These are phyloP conservation scores for Andrena dorsata DNA, from an alignment of 2,888 invertebrate genomes.

Conservation along the genomic window DNA sequence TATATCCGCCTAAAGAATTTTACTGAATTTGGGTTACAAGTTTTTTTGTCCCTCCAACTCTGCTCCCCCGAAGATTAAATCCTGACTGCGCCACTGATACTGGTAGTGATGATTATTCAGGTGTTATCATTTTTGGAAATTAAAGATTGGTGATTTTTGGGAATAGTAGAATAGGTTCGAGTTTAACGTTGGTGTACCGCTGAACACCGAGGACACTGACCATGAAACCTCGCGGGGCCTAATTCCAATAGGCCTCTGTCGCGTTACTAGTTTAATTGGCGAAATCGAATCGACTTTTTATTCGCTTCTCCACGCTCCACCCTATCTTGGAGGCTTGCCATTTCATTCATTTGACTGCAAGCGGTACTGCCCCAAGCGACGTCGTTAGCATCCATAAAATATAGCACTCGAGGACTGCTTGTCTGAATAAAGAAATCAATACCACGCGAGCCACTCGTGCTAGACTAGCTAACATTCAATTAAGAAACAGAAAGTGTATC, in stretches of 20 bases:
- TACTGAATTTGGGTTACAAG: too few species aligned
- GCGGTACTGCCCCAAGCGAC: not conserved
- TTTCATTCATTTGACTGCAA: slow-evolving; percentile 50
- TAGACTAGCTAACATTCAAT: not conserved
- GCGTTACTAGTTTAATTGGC: not conserved
- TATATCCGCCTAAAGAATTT: too few species aligned
- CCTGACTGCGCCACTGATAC: too few species aligned
- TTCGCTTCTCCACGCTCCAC: slow-evolving; percentile 11
- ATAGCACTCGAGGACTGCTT: not conserved
- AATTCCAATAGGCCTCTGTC: not conserved
- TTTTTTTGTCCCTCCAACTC: too few species aligned
- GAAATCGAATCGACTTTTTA: not conserved
- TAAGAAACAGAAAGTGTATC: not conserved
- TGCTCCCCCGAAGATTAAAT: too few species aligned
- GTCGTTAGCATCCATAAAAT: slow-evolving; percentile 11
- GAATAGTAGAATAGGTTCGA: too few species aligned
- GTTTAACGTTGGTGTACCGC: too few species aligned
- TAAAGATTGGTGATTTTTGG: too few species aligned
- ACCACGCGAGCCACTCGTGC: not conserved
- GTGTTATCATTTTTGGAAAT: too few species aligned
- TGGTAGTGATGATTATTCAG: too few species aligned
- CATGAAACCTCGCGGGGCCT: not conserved
- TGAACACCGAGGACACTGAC: not conserved
- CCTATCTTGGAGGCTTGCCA: slow-evolving; percentile 13
- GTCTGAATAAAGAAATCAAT: not conserved